Conservation (phyloP, 2,888 invertebrate species). For the Luperina testacea region DNA sequence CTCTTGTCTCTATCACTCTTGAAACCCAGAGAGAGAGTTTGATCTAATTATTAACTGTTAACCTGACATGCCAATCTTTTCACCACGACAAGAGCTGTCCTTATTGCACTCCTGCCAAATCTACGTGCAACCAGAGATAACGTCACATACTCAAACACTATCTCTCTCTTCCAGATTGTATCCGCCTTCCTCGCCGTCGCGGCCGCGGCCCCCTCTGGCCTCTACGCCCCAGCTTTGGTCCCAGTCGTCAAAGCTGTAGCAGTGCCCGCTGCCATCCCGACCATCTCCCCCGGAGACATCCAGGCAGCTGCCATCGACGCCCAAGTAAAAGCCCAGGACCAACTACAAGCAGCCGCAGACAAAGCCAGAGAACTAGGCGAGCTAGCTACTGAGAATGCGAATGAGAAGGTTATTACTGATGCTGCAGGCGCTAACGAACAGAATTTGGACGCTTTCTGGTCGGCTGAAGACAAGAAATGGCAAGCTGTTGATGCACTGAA, state of each 20-base stretch:
- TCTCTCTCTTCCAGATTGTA: constrained; percentile 75
- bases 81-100: no score
- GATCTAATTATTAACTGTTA: neutral
- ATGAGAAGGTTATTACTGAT: constrained; percentile 73
- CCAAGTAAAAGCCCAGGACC: constrained; percentile 73
- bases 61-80: neutral
- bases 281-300: constrained; percentile 81
- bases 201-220: constrained; percentile 79
- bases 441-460: constrained; percentile 76
- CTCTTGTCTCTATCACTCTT: neutral
- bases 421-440: constrained; percentile 76
- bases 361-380: constrained; percentile 75
- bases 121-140: neutral
- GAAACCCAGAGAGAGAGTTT: neutral
- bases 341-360: constrained; percentile 75
- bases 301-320: constrained; percentile 85
- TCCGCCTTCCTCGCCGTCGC: constrained; percentile 80
- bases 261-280: constrained; percentile 71
- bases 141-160: neutral
- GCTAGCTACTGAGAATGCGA: constrained; percentile 73
- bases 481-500: constrained; percentile 81
- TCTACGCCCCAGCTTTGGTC: constrained; percentile 53
- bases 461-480: constrained; percentile 84
- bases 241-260: constrained; percentile 60
- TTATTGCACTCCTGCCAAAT: neutral